phyloP scores from a whole-genome alignment of 2,113 vertebrate genomes.

The Coracopsis vasa region DNA sequence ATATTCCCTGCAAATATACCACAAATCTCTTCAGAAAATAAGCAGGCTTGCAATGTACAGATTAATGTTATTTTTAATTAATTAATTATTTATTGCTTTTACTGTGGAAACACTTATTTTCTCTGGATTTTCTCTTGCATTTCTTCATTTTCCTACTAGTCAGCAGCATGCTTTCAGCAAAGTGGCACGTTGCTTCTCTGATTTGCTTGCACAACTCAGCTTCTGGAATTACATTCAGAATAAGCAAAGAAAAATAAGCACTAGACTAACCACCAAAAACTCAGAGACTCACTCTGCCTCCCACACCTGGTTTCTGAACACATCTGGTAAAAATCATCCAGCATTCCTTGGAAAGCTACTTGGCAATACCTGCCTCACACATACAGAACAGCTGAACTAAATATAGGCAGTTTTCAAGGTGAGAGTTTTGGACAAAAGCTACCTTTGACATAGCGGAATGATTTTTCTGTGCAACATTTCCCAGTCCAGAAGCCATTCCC shows the following conservation, averaged over 20 bases:
- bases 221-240: background rate
- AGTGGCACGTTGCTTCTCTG: background rate
- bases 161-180: background rate
- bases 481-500: background rate
- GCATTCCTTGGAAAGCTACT: background rate
- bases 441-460: background rate
- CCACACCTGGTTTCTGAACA: background rate
- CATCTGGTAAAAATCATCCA: slow-evolving; percentile 24
- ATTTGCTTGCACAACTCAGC: background rate
- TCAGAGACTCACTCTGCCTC: background rate
- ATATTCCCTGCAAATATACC: background rate
- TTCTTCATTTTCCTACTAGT: background rate
- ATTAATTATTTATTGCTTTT: background rate
- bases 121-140: background rate
- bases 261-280: background rate
- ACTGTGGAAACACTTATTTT: background rate
- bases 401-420: background rate
- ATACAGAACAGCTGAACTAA: background rate
- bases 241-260: background rate
- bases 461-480: background rate
- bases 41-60: background rate
- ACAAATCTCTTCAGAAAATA: background rate
- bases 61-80: background rate
- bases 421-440: slow-evolving; percentile 4
- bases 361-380: background rate